Base-by-base conservation (phyloP, 2,888 invertebrate genomes). In the Allygus modestus region DNA sequence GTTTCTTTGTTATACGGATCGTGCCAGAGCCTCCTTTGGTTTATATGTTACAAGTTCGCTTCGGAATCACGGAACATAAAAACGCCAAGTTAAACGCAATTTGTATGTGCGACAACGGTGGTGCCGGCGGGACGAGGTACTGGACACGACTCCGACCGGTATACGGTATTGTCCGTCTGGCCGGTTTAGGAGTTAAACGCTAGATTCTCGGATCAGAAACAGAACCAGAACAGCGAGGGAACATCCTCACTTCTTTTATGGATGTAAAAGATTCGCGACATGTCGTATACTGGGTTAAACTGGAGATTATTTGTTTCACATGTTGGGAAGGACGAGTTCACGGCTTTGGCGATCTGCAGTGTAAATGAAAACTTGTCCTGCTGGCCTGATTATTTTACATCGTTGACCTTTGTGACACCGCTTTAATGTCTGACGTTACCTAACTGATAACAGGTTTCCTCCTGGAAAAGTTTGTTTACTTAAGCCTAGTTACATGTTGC, bases 141-240 rank as follows among this genome's bases (percentile, higher is more conserved):
- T 51, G 51, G 51, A 51, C 17, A 7, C 9, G 15, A 7, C 2
- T 11, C 7, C 7, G 9, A 51, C 51, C 51, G 51, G 15, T 12
- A n/a, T 51, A 7, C 37, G 37, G 37, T 37, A 37, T 4, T 11
- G 37, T 51, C 51, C 51, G 17, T 15, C 51, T 51, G 4, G 17
- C 51, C 51, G 51, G 51, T 51, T 51, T 51, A 9, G 51, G 51
- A 51, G 51, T 15, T n/a, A 51, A n/a, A 12, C 51, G 51, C 51
- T 51, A 51, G 51, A 7, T 51, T 51, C 51, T 17, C 9, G 17
- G 51, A 51, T n/a, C 51, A 51, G 51, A n/a, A 51, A 51, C 51
- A 51, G 51, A 51, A 51, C 51, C 51, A 51, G 51, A n/a, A n/a
- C n/a, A n/a, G n/a, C 51, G 4, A 15, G 2, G n/a, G 51, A 2